A percentile compares a stretch with the other conserved stretches of the same genome.
phyloP scores from a whole-genome alignment of 2,113 vertebrate species.

The Todiramphus saurophagus region DNA sequence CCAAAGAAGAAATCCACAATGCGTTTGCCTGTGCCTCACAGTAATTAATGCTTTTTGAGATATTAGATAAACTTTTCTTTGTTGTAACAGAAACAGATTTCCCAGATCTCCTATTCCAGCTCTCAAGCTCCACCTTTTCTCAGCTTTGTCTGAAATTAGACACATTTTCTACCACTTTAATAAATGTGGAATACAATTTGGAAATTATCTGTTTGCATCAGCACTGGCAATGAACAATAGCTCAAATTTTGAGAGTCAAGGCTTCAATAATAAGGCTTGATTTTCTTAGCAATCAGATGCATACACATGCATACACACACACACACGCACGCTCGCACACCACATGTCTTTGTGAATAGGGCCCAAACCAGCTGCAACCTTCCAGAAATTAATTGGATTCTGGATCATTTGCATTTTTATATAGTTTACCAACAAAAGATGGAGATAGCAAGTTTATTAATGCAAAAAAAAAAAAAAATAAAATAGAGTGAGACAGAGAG shows the following conservation, averaged over 20 bases:
- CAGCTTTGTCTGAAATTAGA: constrained; percentile 57
- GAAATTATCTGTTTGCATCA: constrained; percentile 45
- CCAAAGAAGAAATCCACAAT: constrained; percentile 43
- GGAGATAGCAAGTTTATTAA: constrained; percentile 69
- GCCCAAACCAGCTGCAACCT: constrained; percentile 71
- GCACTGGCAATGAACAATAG: constrained; percentile 22
- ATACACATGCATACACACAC: background rate
- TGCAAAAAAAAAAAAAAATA: constrained; percentile 25
- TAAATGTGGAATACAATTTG: constrained; percentile 38
- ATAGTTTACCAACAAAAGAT: constrained; percentile 75
- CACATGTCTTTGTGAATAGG: constrained; percentile 56
- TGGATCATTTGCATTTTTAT: constrained; percentile 77
- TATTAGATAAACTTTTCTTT: constrained; percentile 62
- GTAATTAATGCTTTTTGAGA: constrained; percentile 67
- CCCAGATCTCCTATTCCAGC: constrained; percentile 11
- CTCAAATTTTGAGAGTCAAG: constrained; percentile 52
- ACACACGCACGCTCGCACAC: background rate
- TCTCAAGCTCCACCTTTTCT: constrained; percentile 31
- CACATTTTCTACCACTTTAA: constrained; percentile 57
- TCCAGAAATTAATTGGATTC: constrained; percentile 76
- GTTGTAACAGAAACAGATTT: constrained; percentile 32
- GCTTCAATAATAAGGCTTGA: constrained; percentile 63
- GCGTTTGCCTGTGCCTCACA: background rate
- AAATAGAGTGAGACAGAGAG: background rate
- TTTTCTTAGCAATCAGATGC: constrained; percentile 63